Percentiles rank a stretch among this genome's conserved stretches.
phyloP scores from a whole-genome alignment of 2,888 invertebrate species.

The Poecilus cupreus region DNA sequence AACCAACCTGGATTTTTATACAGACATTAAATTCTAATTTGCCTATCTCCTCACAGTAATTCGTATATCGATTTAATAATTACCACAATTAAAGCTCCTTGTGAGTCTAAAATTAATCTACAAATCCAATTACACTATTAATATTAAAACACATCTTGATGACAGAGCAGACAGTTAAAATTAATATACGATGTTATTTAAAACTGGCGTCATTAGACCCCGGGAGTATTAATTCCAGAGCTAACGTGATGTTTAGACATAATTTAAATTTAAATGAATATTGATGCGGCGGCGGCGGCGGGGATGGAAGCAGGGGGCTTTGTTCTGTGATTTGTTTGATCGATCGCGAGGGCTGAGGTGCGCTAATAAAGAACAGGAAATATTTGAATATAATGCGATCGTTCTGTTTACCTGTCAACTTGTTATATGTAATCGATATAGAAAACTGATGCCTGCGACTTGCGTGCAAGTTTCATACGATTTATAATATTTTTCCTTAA shows the following conservation, averaged over 20 bases:
- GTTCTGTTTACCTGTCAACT: constrained; percentile 17
- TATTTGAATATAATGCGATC: constrained; percentile 33
- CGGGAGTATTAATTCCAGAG: constrained; percentile 7
- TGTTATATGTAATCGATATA: constrained; percentile 17
- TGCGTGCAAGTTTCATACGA: neutral
- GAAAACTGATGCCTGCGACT: neutral
- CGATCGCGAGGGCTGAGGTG: constrained; percentile 32
- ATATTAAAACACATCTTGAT: constrained; percentile 24
- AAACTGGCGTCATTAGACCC: neutral
- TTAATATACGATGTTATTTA: constrained; percentile 21
- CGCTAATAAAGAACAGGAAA: constrained; percentile 31
- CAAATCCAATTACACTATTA: constrained; percentile 5
- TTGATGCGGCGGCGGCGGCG: constrained; percentile 9
- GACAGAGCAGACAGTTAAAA: neutral
- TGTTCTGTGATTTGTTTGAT: constrained; percentile 42
- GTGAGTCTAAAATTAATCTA: neutral
- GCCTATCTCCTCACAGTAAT: neutral
- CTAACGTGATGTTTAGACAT: constrained; percentile 40
- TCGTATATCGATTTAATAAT: neutral
- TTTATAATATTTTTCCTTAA: neutral
- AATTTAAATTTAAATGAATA: constrained; percentile 46
- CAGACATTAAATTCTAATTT: neutral
- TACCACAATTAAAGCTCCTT: constrained; percentile 9
- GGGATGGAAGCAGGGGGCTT: neutral
- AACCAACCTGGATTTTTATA: too few species aligned